A percentile compares a stretch with the other conserved stretches of the same genome.
phyloP scores from a whole-genome alignment of 2,797 vertebrate species.

The Falco naumanni region DNA sequence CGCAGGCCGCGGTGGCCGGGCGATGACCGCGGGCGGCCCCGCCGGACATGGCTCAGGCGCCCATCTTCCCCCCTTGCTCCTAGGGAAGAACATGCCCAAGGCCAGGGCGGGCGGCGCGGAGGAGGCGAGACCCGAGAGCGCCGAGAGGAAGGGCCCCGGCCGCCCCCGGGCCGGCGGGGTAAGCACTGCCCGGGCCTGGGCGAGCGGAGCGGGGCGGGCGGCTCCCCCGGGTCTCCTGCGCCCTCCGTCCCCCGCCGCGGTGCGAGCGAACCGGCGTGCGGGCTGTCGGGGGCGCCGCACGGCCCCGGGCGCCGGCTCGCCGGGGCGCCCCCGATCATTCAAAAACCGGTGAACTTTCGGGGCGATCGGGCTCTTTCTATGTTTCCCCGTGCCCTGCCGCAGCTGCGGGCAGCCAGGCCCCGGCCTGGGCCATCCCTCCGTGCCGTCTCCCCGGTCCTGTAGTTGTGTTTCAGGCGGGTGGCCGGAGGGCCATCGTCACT shows the following conservation, averaged over 20 bases:
- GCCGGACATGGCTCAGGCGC: slow-evolving; percentile 52
- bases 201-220: neutral
- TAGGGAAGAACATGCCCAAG: slow-evolving; percentile 85
- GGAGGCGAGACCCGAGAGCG: slow-evolving; percentile 69
- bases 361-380: too few species aligned
- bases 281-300: neutral
- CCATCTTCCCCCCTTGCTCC: slow-evolving; percentile 40
- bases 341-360: neutral
- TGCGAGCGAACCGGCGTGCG: too few species aligned
- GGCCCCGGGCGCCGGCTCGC: neutral
- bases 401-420: neutral
- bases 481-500: neutral
- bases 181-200: slow-evolving; percentile 69
- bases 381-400: neutral
- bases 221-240: neutral
- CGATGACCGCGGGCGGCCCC: slow-evolving; percentile 48
- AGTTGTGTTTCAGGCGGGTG: neutral
- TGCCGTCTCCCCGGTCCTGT: neutral
- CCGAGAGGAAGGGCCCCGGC: slow-evolving; percentile 81
- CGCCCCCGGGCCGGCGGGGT: slow-evolving; percentile 89
- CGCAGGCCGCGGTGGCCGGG: slow-evolving; percentile 70
- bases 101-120: slow-evolving; percentile 73
- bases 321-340: neutral
- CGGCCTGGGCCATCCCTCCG: neutral
- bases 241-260: neutral